Evolutionary conservation across 2,888 invertebrate species (phyloP), one percentile per base, ranked within the genome.

Genomic region (Parapristionchus giblindavisi): DNA sequence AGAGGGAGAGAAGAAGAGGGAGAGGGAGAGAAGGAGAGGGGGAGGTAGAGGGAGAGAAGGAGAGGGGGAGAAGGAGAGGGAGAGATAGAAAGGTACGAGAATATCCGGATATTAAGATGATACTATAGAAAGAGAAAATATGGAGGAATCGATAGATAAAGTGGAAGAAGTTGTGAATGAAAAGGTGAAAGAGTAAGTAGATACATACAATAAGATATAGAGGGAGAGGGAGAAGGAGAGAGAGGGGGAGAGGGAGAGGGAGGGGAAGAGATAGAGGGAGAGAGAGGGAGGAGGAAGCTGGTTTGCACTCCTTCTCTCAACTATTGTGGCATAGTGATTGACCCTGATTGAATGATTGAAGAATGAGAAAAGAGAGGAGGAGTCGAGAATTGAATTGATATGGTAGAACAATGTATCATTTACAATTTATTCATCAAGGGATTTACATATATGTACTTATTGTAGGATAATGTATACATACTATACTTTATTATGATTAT

Each of bases 381-480:
- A 24, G 11, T 61, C 61, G 61, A 61, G 61, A 61, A 61, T 61
- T 61, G n/a, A n/a, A n/a, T n/a, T n/a, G n/a, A n/a, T n/a, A n/a
- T n/a, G n/a, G n/a, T n/a, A 78, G 48, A 82, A 80, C 73, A 82
- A 80, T 65, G 82, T 14, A 48, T 48, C 14, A 48, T 48, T 48
- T 21, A 11, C 48, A 11, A 21, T 48, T 21, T 48, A 48, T 21
- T 21, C 14, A 11, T 48, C 21, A 14, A 14, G n/a, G n/a, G n/a
- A n/a, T n/a, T n/a, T n/a, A n/a, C n/a, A n/a, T n/a, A n/a, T n/a
- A n/a, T n/a, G n/a, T n/a, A n/a, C n/a, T n/a, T n/a, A n/a, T n/a
- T n/a, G n/a, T n/a, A n/a, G n/a, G n/a, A n/a, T n/a, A n/a, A n/a
- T n/a, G n/a, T n/a, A n/a, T n/a, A n/a, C n/a, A n/a, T n/a, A n/a